Evolutionary conservation across 1,140 invertebrate genomes (phyloP).

Genomic region (Drosophila kanapiae): DNA sequence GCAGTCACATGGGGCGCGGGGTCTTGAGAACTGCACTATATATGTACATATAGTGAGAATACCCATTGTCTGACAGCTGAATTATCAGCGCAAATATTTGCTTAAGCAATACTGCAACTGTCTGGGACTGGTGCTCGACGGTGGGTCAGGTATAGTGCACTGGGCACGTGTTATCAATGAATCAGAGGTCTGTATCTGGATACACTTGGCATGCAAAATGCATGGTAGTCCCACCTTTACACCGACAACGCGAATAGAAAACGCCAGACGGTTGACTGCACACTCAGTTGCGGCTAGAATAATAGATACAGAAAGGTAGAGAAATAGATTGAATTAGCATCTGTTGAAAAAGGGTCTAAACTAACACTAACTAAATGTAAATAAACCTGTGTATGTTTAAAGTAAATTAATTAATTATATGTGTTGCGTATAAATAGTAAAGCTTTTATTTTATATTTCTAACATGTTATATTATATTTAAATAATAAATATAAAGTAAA

Average conservation of each 20-base stretch:
- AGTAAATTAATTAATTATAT: not conserved
- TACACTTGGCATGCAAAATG: slow-evolving; percentile 52
- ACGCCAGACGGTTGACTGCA: slow-evolving; percentile 14
- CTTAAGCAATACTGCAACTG: slow-evolving; percentile 41
- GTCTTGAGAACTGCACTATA: slow-evolving; percentile 19
- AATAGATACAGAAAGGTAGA: not conserved
- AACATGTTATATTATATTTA: not conserved
- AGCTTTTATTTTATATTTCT: not conserved
- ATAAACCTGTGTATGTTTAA: not conserved
- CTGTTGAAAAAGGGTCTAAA: not conserved
- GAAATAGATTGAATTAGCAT: slow-evolving; percentile 4
- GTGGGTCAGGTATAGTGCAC: slow-evolving; percentile 39
- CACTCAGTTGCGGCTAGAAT: not conserved
- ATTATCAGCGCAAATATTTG: slow-evolving; percentile 58
- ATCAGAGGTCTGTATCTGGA: slow-evolving; percentile 60
- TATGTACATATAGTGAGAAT: not conserved
- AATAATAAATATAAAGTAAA: not conserved
- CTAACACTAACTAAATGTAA: not conserved
- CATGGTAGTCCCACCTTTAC: slow-evolving; percentile 43
- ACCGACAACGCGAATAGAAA: slow-evolving; percentile 6
- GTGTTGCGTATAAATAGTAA: not conserved
- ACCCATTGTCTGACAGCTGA: slow-evolving; percentile 45
- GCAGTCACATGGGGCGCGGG: slow-evolving; percentile 31
- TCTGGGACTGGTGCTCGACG: slow-evolving; percentile 14
- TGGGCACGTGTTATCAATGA: slow-evolving; percentile 68